Conservation (phyloP, 1,140 invertebrate species). For the Saccostrea glomerata region DNA sequence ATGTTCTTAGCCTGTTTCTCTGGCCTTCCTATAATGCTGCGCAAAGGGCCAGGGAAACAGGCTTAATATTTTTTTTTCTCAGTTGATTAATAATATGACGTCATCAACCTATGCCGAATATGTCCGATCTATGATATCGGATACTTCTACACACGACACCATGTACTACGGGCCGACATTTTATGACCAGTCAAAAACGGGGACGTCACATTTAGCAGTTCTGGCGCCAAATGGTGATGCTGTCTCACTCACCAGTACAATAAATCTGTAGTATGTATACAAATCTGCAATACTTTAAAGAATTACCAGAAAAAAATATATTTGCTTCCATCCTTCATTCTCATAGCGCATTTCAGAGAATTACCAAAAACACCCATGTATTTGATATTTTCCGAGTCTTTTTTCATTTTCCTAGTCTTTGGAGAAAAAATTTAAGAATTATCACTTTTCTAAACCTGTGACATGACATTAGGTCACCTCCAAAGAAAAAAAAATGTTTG, state of each 20-base stretch:
- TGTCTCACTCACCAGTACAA: slow-evolving; percentile 93
- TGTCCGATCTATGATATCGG: slow-evolving; percentile 84
- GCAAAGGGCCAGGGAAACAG: too few species aligned
- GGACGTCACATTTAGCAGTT: slow-evolving; percentile 94
- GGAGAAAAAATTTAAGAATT: too few species aligned
- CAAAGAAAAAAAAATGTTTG: too few species aligned
- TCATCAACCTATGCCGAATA: slow-evolving; percentile 83
- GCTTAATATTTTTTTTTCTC: slow-evolving; percentile 28
- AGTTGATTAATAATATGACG: slow-evolving; percentile 85
- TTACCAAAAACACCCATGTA: too few species aligned
- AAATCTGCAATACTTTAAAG: neutral
- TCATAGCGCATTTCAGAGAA: neutral
- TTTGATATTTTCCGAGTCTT: too few species aligned
- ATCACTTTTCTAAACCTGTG: too few species aligned
- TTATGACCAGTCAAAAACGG: slow-evolving; percentile 75
- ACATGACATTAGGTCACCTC: too few species aligned
- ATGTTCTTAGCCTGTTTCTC: too few species aligned
- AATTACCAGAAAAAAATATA: too few species aligned
- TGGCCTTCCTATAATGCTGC: too few species aligned
- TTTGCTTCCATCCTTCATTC: neutral
- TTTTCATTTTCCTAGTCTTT: too few species aligned
- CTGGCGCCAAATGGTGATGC: slow-evolving; percentile 93
- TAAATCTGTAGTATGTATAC: slow-evolving; percentile 83
- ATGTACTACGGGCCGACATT: slow-evolving; percentile 68
- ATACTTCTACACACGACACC: slow-evolving; percentile 84